Evolutionary conservation across 2,888 invertebrate genomes (phyloP).

Genomic region (Eretmocerus hayati): DNA sequence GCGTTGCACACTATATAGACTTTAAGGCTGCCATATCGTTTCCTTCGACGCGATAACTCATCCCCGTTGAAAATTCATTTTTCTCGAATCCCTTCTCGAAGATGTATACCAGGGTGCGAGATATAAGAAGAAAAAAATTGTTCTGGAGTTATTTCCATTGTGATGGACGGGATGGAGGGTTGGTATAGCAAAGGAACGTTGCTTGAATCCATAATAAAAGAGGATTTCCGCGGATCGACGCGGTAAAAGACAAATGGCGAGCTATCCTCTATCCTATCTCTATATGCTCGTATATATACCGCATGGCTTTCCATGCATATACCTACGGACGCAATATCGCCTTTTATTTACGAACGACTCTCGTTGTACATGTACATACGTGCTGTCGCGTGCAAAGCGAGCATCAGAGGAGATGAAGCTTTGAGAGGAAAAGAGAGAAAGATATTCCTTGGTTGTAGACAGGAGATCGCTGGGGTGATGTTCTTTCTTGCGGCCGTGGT

Average conservation of each 20-base stretch:
- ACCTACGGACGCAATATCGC: conserved; percentile 33
- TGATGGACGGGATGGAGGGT: conserved; percentile 6
- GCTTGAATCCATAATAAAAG: conserved; percentile 13
- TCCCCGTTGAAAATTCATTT: no score
- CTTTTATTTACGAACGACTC: conserved; percentile 36
- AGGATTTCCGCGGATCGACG: conserved; percentile 31
- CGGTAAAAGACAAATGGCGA: conserved; percentile 35
- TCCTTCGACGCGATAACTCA: no score
- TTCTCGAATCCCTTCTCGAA: no score
- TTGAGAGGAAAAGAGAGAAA: neutral
- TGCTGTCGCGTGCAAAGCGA: neutral
- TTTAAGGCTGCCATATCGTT: no score
- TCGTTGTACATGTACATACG: neutral
- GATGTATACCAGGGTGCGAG: no score
- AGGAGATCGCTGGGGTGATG: conserved; percentile 19
- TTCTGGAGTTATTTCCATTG: conserved; percentile 18
- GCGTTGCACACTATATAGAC: no score
- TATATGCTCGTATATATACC: conserved; percentile 1
- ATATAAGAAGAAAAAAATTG: no score
- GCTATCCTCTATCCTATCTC: conserved; percentile 20
- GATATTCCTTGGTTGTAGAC: neutral
- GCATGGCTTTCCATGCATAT: neutral
- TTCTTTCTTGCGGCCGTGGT: conserved; percentile 24
- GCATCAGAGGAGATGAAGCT: neutral
- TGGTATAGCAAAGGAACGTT: neutral